phyloP scores from a whole-genome alignment of 1,140 invertebrate species.

The Drosophila miranda region DNA sequence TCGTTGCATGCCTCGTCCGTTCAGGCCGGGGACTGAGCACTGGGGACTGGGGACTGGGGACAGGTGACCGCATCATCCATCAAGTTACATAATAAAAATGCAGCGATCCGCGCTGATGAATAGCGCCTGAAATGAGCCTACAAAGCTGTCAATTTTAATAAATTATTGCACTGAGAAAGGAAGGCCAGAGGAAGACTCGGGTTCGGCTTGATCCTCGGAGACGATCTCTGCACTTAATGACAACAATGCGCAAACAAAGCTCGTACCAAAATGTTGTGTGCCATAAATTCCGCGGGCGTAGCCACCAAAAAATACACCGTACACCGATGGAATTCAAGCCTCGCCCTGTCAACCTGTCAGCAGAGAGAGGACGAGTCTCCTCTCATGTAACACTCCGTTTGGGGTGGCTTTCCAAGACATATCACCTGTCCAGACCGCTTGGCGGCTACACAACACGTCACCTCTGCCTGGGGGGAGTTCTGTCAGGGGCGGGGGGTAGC shows the following conservation, averaged over 20 bases:
- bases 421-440: constrained; percentile 60
- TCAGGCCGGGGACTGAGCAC: constrained; percentile 18
- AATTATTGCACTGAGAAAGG: constrained; percentile 73
- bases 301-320: constrained; percentile 24
- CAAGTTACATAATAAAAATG: constrained; percentile 82
- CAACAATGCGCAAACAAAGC: constrained; percentile 79
- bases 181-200: constrained; percentile 11
- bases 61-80: constrained; percentile 76
- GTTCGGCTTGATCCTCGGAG: constrained; percentile 15
- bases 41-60: background rate
- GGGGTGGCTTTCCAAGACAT: constrained; percentile 54
- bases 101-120: constrained; percentile 75
- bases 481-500: too few relatives aligned
- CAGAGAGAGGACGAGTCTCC: constrained; percentile 16
- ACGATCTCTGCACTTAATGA: constrained; percentile 65
- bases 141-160: constrained; percentile 82
- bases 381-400: constrained; percentile 50
- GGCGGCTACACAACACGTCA: too few relatives aligned
- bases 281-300: constrained; percentile 63
- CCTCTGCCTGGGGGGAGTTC: background rate
- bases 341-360: constrained; percentile 68
- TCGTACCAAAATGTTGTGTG: constrained; percentile 70
- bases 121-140: constrained; percentile 81
- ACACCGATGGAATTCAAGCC: constrained; percentile 41
- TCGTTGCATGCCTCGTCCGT: constrained; percentile 45